Base-by-base conservation (phyloP, 2,888 invertebrate species). In the Pammene aurita region DNA sequence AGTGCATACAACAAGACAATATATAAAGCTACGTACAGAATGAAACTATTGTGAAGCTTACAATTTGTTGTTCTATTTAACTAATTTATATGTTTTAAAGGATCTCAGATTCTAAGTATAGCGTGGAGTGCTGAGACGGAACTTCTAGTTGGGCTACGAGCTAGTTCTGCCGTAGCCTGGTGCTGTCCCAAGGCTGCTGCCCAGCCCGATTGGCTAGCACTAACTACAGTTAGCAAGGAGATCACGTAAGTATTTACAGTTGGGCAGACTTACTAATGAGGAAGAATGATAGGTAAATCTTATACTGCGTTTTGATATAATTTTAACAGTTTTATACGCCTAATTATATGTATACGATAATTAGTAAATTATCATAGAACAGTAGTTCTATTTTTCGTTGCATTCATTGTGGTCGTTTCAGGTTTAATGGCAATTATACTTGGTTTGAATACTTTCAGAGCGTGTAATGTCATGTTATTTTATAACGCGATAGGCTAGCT, bases 61-160 rank as follows among this genome's bases (percentile, higher is more conserved):
- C n/a, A n/a, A 4, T 26, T 26, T 26, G 26, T 26, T 26, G 26
- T 1, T 26, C 26, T 26, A 26, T 26, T 26, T 26, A 26, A 26
- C 26, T 26, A 26, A 2, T 26, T 2, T 26, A 26, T 26, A 26
- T 41, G 10, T 52, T 66, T 71, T 71, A 7, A 62, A 92, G 92
- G 91, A 0, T 88, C 93, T 7, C 92, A 93, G 82, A 86, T 93
- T 4, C 78, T 92, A 2, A 92, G 92, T 71, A 85, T 93, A 50
- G 80, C 80, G 26, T 93, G 93, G 93, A 93, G 92, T 73, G 80
- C 84, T 13, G 92, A 92, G 73, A 90, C 93, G 0, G 91, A 93
- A 71, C 74, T 93, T 14, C 72, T 93, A 14, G 87, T 92, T 9
- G 93, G 92, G 0, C 78, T 93, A n/a, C 80, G 90, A 67, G 89